A percentile compares a stretch with the other conserved stretches of the same genome.
Evolutionary conservation across 1,140 invertebrate genomes (phyloP).

Genomic region (Psilanteris sp.): DNA sequence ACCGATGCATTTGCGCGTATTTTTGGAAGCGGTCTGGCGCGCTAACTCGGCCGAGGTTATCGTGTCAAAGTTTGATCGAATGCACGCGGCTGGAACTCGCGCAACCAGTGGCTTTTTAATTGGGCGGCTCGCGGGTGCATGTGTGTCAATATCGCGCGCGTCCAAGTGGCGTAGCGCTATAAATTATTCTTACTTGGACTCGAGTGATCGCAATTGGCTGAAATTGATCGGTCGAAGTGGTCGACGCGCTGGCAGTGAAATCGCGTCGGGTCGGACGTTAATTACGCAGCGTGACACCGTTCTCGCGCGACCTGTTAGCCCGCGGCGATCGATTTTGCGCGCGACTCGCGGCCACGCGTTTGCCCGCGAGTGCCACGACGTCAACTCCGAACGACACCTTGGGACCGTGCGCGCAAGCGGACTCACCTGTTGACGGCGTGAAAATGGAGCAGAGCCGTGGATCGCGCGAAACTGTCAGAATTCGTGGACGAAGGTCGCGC

Average conservation of each 20-base stretch:
- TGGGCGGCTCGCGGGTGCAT: slow-evolving; percentile 21
- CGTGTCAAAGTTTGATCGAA: too few relatives aligned
- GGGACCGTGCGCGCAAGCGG: slow-evolving; percentile 14
- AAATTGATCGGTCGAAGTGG: too few relatives aligned
- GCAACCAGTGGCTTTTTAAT: not conserved
- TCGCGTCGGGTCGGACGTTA: too few relatives aligned
- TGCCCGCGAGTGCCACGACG: too few relatives aligned
- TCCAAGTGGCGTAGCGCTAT: slow-evolving; percentile 49
- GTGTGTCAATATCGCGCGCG: slow-evolving; percentile 46
- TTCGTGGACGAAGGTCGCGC: slow-evolving; percentile 23
- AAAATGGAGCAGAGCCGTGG: slow-evolving; percentile 22
- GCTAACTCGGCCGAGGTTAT: too few relatives aligned
- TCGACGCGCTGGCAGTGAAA: too few relatives aligned
- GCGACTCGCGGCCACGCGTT: slow-evolving; percentile 5
- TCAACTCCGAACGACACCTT: too few relatives aligned
- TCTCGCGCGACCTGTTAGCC: too few relatives aligned
- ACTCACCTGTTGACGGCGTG: slow-evolving; percentile 49
- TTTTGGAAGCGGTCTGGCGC: too few relatives aligned
- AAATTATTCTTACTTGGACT: slow-evolving; percentile 44
- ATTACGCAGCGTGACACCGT: too few relatives aligned
- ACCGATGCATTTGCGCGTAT: too few relatives aligned
- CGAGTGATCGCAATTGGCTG: too few relatives aligned
- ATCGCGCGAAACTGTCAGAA: not conserved
- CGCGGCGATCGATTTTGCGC: not conserved
- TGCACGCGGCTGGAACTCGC: not conserved